Conservation (phyloP, 2,113 vertebrate species). For the Canis aureus region DNA sequence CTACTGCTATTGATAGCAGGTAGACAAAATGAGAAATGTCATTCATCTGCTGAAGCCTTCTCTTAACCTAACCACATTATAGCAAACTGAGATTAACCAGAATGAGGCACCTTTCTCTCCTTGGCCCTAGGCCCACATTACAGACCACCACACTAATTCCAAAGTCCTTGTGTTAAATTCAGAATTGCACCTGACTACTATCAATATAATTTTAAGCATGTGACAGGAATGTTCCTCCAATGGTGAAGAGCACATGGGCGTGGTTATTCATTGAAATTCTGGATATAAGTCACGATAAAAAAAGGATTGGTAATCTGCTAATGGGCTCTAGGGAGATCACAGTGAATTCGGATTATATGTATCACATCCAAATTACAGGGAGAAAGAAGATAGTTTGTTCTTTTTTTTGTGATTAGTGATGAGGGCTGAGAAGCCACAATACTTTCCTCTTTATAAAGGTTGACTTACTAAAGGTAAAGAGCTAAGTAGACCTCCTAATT, state of each 20-base stretch:
- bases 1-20: not conserved
- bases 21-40: not conserved
- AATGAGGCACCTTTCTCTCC: not conserved
- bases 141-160: not conserved
- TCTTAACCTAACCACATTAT: not conserved
- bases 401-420: not conserved
- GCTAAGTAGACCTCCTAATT: not conserved
- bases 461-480: not conserved
- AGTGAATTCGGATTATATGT: not conserved
- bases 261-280: not conserved
- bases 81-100: not conserved
- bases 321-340: not conserved
- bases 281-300: not conserved
- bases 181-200: not conserved
- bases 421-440: not conserved
- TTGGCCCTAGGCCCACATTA: not conserved
- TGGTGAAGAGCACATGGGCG: not conserved
- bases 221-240: not conserved
- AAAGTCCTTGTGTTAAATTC: not conserved
- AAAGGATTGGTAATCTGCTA: not conserved
- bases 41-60: not conserved
- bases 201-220: not conserved
- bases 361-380: not conserved
- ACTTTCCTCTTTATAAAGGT: not conserved
- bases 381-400: not conserved